A percentile compares a stretch with the other conserved stretches of the same genome.
phyloP scores from a whole-genome alignment of 2,113 vertebrate genomes.

The Tricholaema leucomelas region DNA sequence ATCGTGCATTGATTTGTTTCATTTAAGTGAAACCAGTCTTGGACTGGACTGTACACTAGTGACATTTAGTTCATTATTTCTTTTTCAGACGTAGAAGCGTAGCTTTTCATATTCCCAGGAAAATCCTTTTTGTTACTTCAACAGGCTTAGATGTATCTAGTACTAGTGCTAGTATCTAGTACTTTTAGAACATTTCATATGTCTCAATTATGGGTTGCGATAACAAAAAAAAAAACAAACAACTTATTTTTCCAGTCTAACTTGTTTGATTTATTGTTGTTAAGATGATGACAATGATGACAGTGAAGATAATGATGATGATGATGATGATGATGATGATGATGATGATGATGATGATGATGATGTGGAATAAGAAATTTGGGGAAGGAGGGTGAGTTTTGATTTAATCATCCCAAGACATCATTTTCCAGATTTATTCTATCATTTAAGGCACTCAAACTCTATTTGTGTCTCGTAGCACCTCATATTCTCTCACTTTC shows the following conservation, averaged over 20 bases:
- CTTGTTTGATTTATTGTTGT: neutral
- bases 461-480: neutral
- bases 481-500: neutral
- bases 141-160: neutral
- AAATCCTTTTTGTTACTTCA: neutral
- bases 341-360: too few species aligned
- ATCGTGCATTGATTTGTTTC: neutral
- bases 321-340: neutral
- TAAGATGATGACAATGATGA: neutral
- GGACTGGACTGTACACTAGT: neutral
- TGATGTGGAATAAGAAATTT: neutral
- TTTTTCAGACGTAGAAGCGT: neutral
- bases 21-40: neutral
- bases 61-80: neutral
- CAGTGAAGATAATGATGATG: too few species aligned
- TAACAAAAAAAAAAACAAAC: neutral
- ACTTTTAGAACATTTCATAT: neutral
- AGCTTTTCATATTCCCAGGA: neutral
- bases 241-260: neutral
- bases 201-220: neutral
- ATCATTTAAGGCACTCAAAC: neutral
- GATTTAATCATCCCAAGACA: neutral
- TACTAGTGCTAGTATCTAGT: too few species aligned
- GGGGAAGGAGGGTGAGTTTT: neutral
- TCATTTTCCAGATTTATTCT: neutral